Conservation (phyloP, 2,113 vertebrate genomes). For the Colistium nudipinnis region DNA sequence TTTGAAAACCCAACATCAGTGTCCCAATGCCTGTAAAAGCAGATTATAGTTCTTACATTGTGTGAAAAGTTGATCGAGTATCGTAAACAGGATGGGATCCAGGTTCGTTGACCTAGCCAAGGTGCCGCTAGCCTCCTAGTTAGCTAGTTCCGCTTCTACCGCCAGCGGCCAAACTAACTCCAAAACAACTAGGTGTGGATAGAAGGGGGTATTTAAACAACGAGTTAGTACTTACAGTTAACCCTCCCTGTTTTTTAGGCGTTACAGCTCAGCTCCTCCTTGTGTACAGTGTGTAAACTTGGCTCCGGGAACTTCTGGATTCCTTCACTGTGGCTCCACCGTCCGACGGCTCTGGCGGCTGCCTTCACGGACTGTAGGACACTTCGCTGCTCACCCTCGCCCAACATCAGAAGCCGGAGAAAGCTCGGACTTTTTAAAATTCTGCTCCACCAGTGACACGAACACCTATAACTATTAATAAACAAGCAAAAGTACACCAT, state of each 20-base stretch:
- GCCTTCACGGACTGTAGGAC: constrained; percentile 41
- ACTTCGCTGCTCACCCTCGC: neutral
- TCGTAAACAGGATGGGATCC: constrained; percentile 23
- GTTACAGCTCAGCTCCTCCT: constrained; percentile 61
- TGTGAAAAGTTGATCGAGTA: constrained; percentile 31
- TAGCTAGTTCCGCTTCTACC: constrained; percentile 73
- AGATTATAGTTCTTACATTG: constrained; percentile 62
- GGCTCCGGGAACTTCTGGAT: constrained; percentile 57
- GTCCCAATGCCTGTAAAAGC: neutral
- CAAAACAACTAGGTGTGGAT: constrained; percentile 7
- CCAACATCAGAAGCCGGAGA: too few species aligned
- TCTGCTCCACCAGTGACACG: too few species aligned
- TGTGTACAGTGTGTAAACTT: constrained; percentile 54
- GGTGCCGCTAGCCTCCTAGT: constrained; percentile 44
- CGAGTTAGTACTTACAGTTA: constrained; percentile 61
- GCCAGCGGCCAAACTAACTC: constrained; percentile 28
- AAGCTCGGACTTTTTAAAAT: too few species aligned
- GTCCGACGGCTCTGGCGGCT: constrained; percentile 21
- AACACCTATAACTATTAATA: too few species aligned
- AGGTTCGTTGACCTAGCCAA: constrained; percentile 44
- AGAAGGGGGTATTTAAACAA: constrained; percentile 4
- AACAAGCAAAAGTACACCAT: too few species aligned
- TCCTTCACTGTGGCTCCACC: constrained; percentile 63
- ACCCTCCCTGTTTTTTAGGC: constrained; percentile 38
- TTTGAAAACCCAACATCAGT: neutral